Base-by-base conservation (phyloP, 2,797 vertebrate genomes). In the Myotis planiceps region DNA sequence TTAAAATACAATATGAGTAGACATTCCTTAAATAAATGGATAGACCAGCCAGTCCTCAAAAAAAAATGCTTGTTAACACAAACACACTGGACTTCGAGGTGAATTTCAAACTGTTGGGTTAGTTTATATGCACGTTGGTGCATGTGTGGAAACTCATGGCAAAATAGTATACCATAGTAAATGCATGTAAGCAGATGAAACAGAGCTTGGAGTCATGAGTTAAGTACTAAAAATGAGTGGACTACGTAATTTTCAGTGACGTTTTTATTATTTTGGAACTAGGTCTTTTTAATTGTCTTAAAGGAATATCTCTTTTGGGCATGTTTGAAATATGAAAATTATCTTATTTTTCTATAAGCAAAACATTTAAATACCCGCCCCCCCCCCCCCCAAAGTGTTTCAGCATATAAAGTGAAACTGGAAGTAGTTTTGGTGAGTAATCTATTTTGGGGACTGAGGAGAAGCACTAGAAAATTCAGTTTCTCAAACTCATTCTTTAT, bases 391-490 rank as follows among this genome's bases (percentile, higher is more conserved):
- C 14, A 39, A 79, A 75, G n/a, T 39, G 68, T 86, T 49, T 63
- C 45, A 72, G 60, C 65, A 71, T 5, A 27, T 83, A 88, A 97
- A 97, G 88, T 32, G 94, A 98, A 97, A 96, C 92, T 95, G 86
- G 93, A 96, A 97, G 90, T 88, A 9, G 49, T 90, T 94, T 84
- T 82, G 53, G 7, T 90, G 63, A 74, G 79, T 58, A 32, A 19
- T 45, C 69, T 65, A 27, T 88, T 76, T 74, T 21, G 78, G 81
- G 45, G 21, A 32, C 65, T 27, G 45, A 91, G 82, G 78, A 96
- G 60, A 74, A 90, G 39, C 39, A 32, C 32, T 88, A 15, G 85
- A 81, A 89, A 84, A 27, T 53, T 55, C 8, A 34, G 68, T 51
- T 89, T 34, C 74, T 14, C 15, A 66, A 63, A 47, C 27, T 25